phyloP scores from a whole-genome alignment of 2,113 vertebrate species.

The Perca schrenkii region DNA sequence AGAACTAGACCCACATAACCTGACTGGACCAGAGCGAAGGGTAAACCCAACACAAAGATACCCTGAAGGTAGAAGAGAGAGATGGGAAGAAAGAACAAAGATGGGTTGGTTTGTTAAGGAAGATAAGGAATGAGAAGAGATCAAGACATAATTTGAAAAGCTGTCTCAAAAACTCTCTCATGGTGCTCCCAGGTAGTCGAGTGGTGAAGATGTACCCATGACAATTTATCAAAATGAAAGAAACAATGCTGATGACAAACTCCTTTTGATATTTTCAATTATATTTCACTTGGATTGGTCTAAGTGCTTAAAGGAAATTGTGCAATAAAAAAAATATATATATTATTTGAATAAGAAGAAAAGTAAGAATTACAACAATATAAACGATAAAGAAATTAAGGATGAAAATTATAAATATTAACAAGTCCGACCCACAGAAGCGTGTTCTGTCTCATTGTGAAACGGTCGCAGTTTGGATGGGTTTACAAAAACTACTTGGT shows the following conservation, averaged over 20 bases:
- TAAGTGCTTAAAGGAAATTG: neutral
- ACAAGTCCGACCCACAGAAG: too few relatives aligned
- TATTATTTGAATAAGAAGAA: neutral
- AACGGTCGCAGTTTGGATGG: too few relatives aligned
- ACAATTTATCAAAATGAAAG: neutral
- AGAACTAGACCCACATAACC: slow-evolving; percentile 84
- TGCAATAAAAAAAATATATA: neutral
- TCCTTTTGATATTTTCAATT: slow-evolving; percentile 8
- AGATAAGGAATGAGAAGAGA: neutral
- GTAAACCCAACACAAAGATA: slow-evolving; percentile 87
- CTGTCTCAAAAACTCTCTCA: neutral
- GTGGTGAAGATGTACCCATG: too few relatives aligned
- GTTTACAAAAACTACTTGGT: too few relatives aligned
- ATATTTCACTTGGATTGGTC: neutral
- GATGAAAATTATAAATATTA: too few relatives aligned
- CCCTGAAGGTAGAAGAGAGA: slow-evolving; percentile 73
- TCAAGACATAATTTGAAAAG: neutral
- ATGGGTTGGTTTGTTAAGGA: neutral
- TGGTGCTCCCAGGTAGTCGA: neutral
- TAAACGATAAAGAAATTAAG: neutral
- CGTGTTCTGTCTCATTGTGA: too few relatives aligned
- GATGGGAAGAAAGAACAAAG: neutral
- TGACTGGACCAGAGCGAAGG: slow-evolving; percentile 84
- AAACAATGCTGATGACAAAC: neutral
- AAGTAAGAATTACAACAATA: neutral